A percentile compares a stretch with the other conserved stretches of the same genome.
These are phyloP conservation scores for Drosophila baimaii DNA, from an alignment of 1,140 invertebrate genomes.

Conservation along the genomic window DNA sequence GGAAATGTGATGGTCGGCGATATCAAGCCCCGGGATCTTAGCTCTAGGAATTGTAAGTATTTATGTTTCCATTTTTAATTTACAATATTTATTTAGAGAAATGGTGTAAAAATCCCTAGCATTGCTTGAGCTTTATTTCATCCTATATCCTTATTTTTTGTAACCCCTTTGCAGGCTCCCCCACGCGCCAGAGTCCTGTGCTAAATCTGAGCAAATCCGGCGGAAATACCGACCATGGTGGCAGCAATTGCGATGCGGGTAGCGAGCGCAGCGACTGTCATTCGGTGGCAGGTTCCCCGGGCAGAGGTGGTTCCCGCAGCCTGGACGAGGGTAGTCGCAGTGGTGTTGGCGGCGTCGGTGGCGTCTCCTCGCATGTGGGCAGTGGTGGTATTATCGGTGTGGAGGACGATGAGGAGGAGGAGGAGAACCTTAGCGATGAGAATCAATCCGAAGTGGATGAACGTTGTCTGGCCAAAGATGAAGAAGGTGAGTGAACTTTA, in stretches of 20 bases:
- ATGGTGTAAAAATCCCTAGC: neutral
- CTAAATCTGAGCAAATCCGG: slow-evolving; percentile 95
- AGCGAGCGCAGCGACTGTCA: slow-evolving; percentile 86
- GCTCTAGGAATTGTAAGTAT: slow-evolving; percentile 92
- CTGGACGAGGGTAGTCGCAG: slow-evolving; percentile 84
- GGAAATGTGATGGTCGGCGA: slow-evolving; percentile 85
- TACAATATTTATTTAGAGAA: too few relatives aligned
- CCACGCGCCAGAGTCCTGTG: slow-evolving; percentile 94
- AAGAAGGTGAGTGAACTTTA: slow-evolving; percentile 88
- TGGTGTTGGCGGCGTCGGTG: slow-evolving; percentile 84
- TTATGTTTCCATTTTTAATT: neutral
- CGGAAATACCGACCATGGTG: slow-evolving; percentile 84
- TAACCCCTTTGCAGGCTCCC: slow-evolving; percentile 88
- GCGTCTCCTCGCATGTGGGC: slow-evolving; percentile 84
- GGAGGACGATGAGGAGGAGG: slow-evolving; percentile 88
- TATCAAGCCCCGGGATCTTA: slow-evolving; percentile 91
- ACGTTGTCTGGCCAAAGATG: slow-evolving; percentile 90
- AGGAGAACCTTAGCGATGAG: slow-evolving; percentile 94
- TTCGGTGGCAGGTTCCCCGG: slow-evolving; percentile 85
- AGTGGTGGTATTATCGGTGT: slow-evolving; percentile 85
- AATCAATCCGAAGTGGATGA: slow-evolving; percentile 86
- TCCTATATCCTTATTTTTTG: neutral
- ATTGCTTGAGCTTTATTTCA: too few relatives aligned
- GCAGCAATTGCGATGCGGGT: slow-evolving; percentile 86
- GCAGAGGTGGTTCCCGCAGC: slow-evolving; percentile 68